These are phyloP conservation scores for Linyphia triangularis DNA, from an alignment of 2,888 invertebrate genomes.

Conservation along the genomic window DNA sequence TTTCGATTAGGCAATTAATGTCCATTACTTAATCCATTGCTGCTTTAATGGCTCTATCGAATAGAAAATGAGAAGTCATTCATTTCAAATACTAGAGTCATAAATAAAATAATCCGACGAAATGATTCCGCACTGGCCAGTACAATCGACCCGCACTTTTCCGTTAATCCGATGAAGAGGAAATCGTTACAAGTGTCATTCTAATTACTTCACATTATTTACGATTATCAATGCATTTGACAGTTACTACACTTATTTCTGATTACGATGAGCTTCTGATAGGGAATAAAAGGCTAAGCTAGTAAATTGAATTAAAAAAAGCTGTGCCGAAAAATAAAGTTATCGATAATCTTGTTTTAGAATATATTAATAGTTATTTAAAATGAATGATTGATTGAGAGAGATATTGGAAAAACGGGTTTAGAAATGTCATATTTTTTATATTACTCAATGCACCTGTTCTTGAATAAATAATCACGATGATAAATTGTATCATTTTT, in stretches of 20 bases:
- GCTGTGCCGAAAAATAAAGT: background rate
- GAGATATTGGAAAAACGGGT: background rate
- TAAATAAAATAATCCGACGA: constrained; percentile 43
- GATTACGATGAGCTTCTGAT: too few relatives aligned
- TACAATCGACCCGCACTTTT: constrained; percentile 1
- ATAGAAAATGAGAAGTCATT: constrained; percentile 36
- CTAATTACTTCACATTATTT: constrained; percentile 24
- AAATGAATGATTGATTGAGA: background rate
- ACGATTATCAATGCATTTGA: background rate
- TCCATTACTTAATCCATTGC: constrained; percentile 30
- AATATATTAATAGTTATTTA: background rate
- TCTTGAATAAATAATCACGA: too few relatives aligned
- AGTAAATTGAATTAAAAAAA: too few relatives aligned
- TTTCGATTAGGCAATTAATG: constrained; percentile 47
- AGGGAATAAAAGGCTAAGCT: too few relatives aligned
- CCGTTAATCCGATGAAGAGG: constrained; percentile 5
- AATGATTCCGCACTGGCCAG: constrained; percentile 15
- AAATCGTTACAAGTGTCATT: constrained; percentile 18
- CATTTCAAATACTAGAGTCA: constrained; percentile 12
- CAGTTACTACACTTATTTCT: constrained; percentile 6
- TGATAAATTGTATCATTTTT: too few relatives aligned
- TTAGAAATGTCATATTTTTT: background rate
- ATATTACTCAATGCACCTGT: too few relatives aligned
- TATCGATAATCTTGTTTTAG: background rate
- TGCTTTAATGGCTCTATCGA: constrained; percentile 46